Evolutionary conservation across 2,888 invertebrate genomes (phyloP), one percentile per base, ranked within the genome.

Genomic region (Empis stercorea): DNA sequence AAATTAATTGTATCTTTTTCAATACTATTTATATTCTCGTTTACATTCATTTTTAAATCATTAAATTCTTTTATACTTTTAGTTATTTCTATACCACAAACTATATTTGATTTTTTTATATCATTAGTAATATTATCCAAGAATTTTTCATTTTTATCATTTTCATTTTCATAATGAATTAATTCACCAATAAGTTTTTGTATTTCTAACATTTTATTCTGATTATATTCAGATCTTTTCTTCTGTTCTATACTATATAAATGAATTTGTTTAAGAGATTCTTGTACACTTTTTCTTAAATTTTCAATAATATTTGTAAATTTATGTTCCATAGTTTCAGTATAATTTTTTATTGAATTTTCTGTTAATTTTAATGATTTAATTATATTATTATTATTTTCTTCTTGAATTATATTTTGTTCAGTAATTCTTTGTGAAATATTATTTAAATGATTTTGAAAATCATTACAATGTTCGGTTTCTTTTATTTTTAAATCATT

Each of bases 401-500:
- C 47, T 10, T 40, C 42, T 9, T 45, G 42, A 32, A 51, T 51
- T 1, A 45, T 40, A 10, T 54, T 53, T 7, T 7, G 9, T 27
- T 50, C 47, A 4, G 48, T 39, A 20, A 56, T 51, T 14, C 37
- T 46, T 6, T 52, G 49, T 1, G 55, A 54, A 17, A 63, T 53
- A 13, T 51, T 48, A 5, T 55, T 53, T 14, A 63, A 41, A 14
- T 58, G 55, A 13, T 51, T 50, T 14, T 56, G 52, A 30, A 63
- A 27, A 27, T 27, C 9, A 27, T 27, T 27, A 9, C 23, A 27
- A 27, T 7, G 46, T 36, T 56, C 52, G 1, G 37, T 9, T 39
- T 61, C 57, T 11, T 59, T 57, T 11, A 52, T 46, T 32, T 58
- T 53, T 39, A 66, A 40, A 13, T 61, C 57, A n/a, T 54, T 49